A percentile compares a stretch with the other conserved stretches of the same genome.
Evolutionary conservation across 2,797 vertebrate genomes (phyloP).

Genomic region (Steatocranus sp.): DNA sequence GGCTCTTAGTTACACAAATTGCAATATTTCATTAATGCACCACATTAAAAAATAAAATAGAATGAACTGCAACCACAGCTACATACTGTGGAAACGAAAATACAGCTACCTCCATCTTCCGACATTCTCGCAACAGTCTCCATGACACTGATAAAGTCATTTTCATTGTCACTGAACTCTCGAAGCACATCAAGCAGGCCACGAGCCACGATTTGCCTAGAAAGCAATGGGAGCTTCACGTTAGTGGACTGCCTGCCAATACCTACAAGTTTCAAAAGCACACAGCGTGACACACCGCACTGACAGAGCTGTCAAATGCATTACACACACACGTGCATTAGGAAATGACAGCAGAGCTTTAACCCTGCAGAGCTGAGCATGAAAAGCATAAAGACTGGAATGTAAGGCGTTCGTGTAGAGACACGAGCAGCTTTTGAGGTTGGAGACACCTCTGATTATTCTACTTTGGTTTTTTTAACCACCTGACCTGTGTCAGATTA

Average conservation of each 20-base stretch:
- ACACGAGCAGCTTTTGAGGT: neutral
- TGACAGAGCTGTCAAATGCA: slow-evolving; percentile 37
- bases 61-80: neutral
- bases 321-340: slow-evolving; percentile 4
- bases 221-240: slow-evolving; percentile 55
- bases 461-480: neutral
- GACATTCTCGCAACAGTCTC: slow-evolving; percentile 87
- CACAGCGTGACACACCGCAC: slow-evolving; percentile 5
- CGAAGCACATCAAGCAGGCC: slow-evolving; percentile 85
- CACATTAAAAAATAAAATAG: neutral
- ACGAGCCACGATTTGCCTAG: slow-evolving; percentile 87
- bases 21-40: neutral
- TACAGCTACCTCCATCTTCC: slow-evolving; percentile 86
- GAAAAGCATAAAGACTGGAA: slow-evolving; percentile 15
- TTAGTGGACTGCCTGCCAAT: slow-evolving; percentile 57
- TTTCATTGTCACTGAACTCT: slow-evolving; percentile 87
- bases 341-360: slow-evolving; percentile 5
- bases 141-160: slow-evolving; percentile 88
- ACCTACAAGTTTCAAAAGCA: slow-evolving; percentile 30
- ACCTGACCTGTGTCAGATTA: neutral
- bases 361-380: slow-evolving; percentile 18
- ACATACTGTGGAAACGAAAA: slow-evolving; percentile 6
- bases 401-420: neutral
- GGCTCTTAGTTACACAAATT: slow-evolving; percentile 76
- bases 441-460: neutral